Conservation (phyloP, 2,113 vertebrate species). For the Puma concolor region DNA sequence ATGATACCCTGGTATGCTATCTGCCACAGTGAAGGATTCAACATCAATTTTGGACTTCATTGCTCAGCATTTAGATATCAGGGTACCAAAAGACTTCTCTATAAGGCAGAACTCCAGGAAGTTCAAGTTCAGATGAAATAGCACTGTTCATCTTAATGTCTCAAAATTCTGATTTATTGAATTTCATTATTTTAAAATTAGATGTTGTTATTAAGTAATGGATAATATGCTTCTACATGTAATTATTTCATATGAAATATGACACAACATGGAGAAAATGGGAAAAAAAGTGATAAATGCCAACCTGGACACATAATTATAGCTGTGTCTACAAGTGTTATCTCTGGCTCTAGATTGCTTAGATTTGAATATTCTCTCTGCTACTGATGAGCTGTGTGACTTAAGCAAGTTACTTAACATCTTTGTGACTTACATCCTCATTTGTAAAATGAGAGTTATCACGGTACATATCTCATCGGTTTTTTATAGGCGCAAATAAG, state of each 20-base stretch:
- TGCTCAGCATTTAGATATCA: not conserved
- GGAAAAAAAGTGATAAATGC: not conserved
- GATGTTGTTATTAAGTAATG: not conserved
- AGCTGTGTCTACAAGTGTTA: not conserved
- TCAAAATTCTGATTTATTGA: not conserved
- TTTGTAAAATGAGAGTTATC: not conserved
- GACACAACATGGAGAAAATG: not conserved
- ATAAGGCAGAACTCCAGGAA: not conserved
- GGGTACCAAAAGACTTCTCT: not conserved
- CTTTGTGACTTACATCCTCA: not conserved
- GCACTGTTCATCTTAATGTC: not conserved
- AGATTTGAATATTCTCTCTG: not conserved
- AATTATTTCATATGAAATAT: not conserved
- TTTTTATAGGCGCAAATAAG: not conserved
- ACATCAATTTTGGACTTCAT: not conserved
- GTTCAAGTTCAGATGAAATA: not conserved
- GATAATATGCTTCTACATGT: not conserved
- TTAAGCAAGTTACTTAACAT: constrained; percentile 19
- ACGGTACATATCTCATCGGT: not conserved
- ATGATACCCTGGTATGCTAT: not conserved
- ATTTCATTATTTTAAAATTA: not conserved
- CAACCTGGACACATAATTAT: not conserved
- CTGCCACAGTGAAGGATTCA: not conserved
- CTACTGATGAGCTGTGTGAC: not conserved
- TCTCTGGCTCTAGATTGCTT: not conserved